Evolutionary conservation across 2,113 vertebrate species (phyloP), one percentile per base, ranked within the genome.

Genomic region (Macroglossus sobrinus): DNA sequence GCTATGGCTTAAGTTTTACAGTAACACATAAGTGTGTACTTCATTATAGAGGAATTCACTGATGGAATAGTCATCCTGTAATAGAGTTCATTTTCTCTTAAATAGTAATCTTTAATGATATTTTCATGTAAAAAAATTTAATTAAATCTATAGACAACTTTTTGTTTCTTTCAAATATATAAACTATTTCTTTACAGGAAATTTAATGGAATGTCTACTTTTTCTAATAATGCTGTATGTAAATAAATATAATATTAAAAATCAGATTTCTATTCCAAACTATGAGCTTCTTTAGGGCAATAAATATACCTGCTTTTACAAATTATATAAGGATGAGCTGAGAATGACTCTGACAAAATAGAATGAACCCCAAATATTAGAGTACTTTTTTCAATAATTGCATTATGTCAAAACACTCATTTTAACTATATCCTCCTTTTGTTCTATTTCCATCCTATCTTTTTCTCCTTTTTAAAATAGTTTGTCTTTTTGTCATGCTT

Each of bases 61-160:
- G 43, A 59, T 28, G 33, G 43, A 45, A 28, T 81, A 63, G 68
- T 40, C 30, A 84, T 38, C 14, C 35, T 28, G 3, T 64, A 74
- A 75, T 16, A 14, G 11, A 19, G 3, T 72, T 61, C 43, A 43
- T 59, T 89, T 69, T 28, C 69, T 35, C 40, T 88, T 91, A 81
- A 87, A 55, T 3, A 80, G 22, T 43, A 21, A 93, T 80, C 8
- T 72, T 40, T 40, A 87, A 45, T 47, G 68, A 74, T 53, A 89
- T 74, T 81, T 96, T 90, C 40, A 89, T n/a, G 68, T 47, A 81
- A 7, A 95, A 84, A 88, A 55, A 16, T 63, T 61, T 63, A 87
- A 75, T 45, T 40, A n/a, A 74, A 50, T 68, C 72, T 96, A 68
- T 72, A 80, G 4, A 50, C 1, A 53, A 85, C 22, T 66, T 93